Conservation (phyloP, 1,140 invertebrate species). For the Temnothorax nylanderi region DNA sequence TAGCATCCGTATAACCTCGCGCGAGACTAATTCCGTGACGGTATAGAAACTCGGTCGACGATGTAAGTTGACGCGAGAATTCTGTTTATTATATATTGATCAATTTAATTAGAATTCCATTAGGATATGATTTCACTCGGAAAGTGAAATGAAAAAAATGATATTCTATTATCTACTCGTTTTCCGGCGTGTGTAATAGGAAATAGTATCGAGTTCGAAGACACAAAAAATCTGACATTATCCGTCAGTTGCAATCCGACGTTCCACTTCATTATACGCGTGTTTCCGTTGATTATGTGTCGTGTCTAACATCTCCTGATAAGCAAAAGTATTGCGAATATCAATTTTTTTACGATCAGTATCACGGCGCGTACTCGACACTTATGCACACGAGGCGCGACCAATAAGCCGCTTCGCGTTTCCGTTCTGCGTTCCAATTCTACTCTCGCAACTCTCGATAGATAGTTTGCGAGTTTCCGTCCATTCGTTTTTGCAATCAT, state of each 20-base stretch:
- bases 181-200: background rate
- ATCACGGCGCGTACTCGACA: constrained; percentile 8
- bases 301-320: background rate
- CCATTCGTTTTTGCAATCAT: constrained; percentile 40
- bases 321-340: background rate
- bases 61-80: background rate
- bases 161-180: background rate
- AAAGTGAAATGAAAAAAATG: constrained; percentile 8
- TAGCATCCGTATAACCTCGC: background rate
- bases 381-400: background rate
- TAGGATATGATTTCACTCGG: background rate
- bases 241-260: background rate
- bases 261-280: background rate
- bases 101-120: constrained; percentile 5
- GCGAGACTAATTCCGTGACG: constrained; percentile 5
- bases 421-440: constrained; percentile 66
- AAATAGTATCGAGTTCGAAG: background rate
- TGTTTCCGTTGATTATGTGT: background rate
- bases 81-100: background rate
- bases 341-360: constrained; percentile 31
- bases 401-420: constrained; percentile 35
- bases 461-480: constrained; percentile 45
- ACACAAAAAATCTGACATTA: background rate
- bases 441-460: constrained; percentile 23
- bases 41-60: background rate